A percentile compares a stretch with the other conserved stretches of the same genome.
Conservation (phyloP, 35 echinoderm and acorn worm species). For the Heliocidaris tuberculata region DNA sequence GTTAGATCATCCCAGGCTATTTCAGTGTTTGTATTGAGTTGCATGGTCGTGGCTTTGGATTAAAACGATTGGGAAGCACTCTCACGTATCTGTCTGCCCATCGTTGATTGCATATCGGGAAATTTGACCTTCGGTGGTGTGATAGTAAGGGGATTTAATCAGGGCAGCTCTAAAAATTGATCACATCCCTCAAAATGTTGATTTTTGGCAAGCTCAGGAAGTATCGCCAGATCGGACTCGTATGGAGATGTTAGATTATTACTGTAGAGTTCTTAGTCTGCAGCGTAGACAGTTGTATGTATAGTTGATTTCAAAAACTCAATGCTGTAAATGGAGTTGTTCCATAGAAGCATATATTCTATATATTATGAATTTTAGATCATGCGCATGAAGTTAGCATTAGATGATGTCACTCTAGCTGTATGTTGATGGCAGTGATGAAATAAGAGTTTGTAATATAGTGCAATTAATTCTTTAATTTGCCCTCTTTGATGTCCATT, state of each 20-base stretch:
- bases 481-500: no score
- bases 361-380: neutral
- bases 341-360: neutral
- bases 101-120: neutral
- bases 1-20: neutral
- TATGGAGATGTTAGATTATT: neutral
- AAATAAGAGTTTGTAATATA: no score
- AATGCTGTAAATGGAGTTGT: neutral
- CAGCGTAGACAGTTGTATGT: neutral
- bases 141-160: constrained; percentile 1
- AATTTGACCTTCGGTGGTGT: neutral
- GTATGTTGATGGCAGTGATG: no score
- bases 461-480: no score
- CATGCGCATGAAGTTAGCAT: neutral
- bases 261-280: neutral
- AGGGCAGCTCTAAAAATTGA: neutral
- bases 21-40: neutral
- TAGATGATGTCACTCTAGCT: no score
- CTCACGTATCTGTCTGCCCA: neutral
- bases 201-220: neutral
- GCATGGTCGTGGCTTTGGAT: neutral
- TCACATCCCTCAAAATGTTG: neutral
- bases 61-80: neutral
- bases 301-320: neutral
- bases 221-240: neutral